Percentiles rank a stretch among this genome's conserved stretches.
Conservation (phyloP, 2,113 vertebrate genomes). For the Archocentrus centrarchus region DNA sequence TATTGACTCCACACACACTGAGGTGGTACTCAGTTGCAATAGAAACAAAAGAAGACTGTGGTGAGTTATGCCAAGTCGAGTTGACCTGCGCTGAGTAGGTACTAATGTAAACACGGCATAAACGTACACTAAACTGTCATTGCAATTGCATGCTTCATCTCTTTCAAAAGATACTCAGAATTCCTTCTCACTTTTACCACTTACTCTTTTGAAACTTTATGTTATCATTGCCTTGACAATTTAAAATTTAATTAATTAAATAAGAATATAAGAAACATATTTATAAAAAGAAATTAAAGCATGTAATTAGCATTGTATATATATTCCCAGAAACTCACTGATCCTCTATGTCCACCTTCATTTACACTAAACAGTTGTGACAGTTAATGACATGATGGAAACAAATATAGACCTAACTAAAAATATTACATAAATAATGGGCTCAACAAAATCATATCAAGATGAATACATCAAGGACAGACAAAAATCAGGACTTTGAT, state of each 20-base stretch:
- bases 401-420: conserved; percentile 7
- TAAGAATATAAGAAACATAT: background rate
- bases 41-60: too few relatives aligned
- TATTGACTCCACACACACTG: too few relatives aligned
- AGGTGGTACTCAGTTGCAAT: too few relatives aligned
- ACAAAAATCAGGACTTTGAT: conserved; percentile 1
- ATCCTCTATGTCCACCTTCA: background rate
- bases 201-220: background rate
- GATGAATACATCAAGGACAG: background rate
- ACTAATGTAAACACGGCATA: too few relatives aligned
- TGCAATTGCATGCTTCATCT: background rate
- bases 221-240: background rate
- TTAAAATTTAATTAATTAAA: conserved; percentile 1
- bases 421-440: conserved; percentile 1
- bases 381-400: background rate
- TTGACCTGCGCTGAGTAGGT: too few relatives aligned
- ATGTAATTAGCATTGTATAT: background rate
- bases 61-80: too few relatives aligned
- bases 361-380: background rate
- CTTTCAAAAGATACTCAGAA: background rate
- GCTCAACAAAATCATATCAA: background rate
- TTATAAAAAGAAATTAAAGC: background rate
- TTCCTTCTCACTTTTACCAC: background rate
- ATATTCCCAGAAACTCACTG: background rate
- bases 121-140: too few relatives aligned